Evolutionary conservation across 2,113 vertebrate genomes (phyloP), one percentile per base, ranked within the genome.

Genomic region (Pangasianodon hypophthalmus): DNA sequence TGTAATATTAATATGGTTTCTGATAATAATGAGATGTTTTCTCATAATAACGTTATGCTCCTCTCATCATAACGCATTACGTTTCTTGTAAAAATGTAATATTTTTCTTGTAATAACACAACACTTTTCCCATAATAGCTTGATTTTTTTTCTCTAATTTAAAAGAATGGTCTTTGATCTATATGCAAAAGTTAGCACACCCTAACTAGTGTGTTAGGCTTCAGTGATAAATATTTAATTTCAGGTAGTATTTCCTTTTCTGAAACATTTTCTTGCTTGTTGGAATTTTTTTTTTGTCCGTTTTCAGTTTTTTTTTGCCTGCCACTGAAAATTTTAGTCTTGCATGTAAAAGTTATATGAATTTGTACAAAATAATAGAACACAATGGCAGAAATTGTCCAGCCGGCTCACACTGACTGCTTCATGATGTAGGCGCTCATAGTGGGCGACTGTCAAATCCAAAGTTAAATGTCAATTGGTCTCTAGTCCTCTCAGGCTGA

Each of bases 381-480:
- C 5, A 19, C 67, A 18, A 8, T 73, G 73, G 8, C 71, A 44
- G 19, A 44, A 75, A 75, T 44, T 75, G 19, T 9, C 41, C 73
- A 46, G 24, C 11, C 4, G 11, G 44, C 24, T 79, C 46, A 26
- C 4, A 29, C 37, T 24, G 46, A 48, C 24, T 29, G 44, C 21
- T 11, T 79, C 4, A 79, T 1, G 11, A 29, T 6, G 24, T 29
- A 14, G 46, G 7, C 26, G 21, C 44, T 79, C 37, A 46, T 13
- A 29, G 77, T 29, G 41, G 8, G 41, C 1, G 77, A 52, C 46
- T 80, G 46, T 80, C 3, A 1, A 50, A 29, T 48, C 21, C 24
- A n/a, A 52, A 80, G 26, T n/a, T n/a, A 80, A 80, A 80, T 80
- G 77, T 80, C 77, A 80, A 16, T n/a, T 80, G 46, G 46, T n/a